Evolutionary conservation across 2,113 vertebrate genomes (phyloP).

Genomic region (Phyllopteryx taeniolatus): DNA sequence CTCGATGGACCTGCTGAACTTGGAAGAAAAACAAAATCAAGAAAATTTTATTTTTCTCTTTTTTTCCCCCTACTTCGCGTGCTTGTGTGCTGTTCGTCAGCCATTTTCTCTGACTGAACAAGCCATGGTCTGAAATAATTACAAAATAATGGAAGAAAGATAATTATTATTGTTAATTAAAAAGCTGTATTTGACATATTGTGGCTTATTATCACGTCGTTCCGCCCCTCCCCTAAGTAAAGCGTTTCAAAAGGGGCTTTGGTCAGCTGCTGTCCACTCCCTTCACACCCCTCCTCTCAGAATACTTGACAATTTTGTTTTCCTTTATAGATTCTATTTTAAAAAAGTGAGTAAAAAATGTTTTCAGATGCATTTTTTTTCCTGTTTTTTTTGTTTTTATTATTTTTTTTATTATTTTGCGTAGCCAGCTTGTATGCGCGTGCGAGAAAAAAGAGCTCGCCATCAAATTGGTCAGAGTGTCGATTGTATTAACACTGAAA

Average conservation of each 20-base stretch:
- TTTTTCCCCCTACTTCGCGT: slow-evolving; percentile 21
- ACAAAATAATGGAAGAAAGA: slow-evolving; percentile 56
- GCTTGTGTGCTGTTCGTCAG: slow-evolving; percentile 90
- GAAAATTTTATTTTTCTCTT: not conserved
- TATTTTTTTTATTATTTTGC: slow-evolving; percentile 70
- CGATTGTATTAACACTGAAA: slow-evolving; percentile 98
- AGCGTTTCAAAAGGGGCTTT: slow-evolving; percentile 74
- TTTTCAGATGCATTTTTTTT: slow-evolving; percentile 84
- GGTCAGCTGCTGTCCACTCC: slow-evolving; percentile 76
- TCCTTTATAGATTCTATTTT: slow-evolving; percentile 78
- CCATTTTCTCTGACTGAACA: slow-evolving; percentile 74
- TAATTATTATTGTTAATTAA: slow-evolving; percentile 62
- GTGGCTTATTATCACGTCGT: slow-evolving; percentile 79
- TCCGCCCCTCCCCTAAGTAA: slow-evolving; percentile 58
- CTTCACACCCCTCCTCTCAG: slow-evolving; percentile 49
- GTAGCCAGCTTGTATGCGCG: slow-evolving; percentile 90
- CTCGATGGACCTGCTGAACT: slow-evolving; percentile 79
- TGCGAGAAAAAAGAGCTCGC: slow-evolving; percentile 92
- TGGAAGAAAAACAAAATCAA: slow-evolving; percentile 42
- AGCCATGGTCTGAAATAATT: slow-evolving; percentile 77
- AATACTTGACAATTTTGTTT: slow-evolving; percentile 80
- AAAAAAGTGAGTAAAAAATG: slow-evolving; percentile 73
- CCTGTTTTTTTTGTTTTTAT: slow-evolving; percentile 73
- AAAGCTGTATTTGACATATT: slow-evolving; percentile 78
- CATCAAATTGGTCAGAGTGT: slow-evolving; percentile 95